A percentile compares a stretch with the other conserved stretches of the same genome.
phyloP scores from a whole-genome alignment of 2,797 vertebrate genomes.

The Neopelma chrysocephalum region DNA sequence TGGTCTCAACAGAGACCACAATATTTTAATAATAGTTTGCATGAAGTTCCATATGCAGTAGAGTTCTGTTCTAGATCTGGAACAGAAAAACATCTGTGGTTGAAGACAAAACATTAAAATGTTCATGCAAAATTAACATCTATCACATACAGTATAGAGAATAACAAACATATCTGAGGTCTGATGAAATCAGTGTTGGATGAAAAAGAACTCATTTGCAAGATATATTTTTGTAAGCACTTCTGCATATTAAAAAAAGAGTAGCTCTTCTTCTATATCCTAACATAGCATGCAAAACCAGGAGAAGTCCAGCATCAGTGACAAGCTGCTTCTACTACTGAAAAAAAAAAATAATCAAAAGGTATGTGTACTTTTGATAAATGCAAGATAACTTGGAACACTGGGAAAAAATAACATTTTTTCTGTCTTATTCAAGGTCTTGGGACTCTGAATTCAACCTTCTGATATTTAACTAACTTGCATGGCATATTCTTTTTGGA shows the following conservation, averaged over 20 bases:
- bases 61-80: not conserved
- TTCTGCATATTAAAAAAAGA: not conserved
- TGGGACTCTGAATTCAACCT: not conserved
- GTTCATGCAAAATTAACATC: not conserved
- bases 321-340: not conserved
- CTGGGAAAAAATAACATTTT: not conserved
- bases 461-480: slow-evolving; percentile 26
- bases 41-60: not conserved
- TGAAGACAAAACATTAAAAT: not conserved
- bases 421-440: not conserved
- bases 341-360: not conserved
- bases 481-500: not conserved
- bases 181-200: not conserved
- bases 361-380: not conserved
- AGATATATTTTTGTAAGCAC: not conserved
- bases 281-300: not conserved
- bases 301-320: not conserved
- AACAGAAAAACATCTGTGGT: not conserved
- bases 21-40: not conserved
- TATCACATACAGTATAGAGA: not conserved
- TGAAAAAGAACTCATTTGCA: not conserved
- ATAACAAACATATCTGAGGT: not conserved
- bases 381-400: not conserved
- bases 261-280: not conserved
- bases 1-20: not conserved